Evolutionary conservation across 2,888 invertebrate genomes (phyloP).

Genomic region (Griposia aprilina): DNA sequence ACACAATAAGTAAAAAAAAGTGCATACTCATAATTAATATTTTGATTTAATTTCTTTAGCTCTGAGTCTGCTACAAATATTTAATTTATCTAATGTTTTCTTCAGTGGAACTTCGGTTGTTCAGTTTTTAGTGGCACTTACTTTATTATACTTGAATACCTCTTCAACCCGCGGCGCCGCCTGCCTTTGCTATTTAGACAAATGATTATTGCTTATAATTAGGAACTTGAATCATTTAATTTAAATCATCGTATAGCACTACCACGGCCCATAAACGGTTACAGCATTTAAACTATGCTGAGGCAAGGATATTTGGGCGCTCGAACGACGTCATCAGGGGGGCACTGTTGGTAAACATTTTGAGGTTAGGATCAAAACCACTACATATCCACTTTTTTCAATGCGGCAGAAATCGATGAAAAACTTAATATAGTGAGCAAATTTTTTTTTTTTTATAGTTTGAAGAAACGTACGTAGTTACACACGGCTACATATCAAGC

Average conservation of each 20-base stretch:
- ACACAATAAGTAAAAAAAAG: too few relatives aligned
- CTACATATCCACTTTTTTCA: too few relatives aligned
- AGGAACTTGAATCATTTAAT: conserved; percentile 46
- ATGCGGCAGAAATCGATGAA: too few relatives aligned
- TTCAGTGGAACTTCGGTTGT: conserved; percentile 6
- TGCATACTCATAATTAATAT: too few relatives aligned
- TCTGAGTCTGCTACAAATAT: background rate
- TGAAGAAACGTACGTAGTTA: too few relatives aligned
- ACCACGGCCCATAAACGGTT: background rate
- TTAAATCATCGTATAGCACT: conserved; percentile 40
- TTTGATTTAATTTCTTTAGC: background rate
- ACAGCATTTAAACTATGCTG: background rate
- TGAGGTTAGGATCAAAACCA: too few relatives aligned
- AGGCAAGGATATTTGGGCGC: background rate
- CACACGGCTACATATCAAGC: too few relatives aligned
- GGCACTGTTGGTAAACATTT: too few relatives aligned
- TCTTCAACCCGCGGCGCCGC: conserved; percentile 50
- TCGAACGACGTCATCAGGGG: too few relatives aligned
- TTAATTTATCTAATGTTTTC: background rate
- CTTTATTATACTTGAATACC: conserved; percentile 55
- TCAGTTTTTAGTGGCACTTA: conserved; percentile 11
- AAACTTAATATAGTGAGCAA: too few relatives aligned
- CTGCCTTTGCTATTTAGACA: conserved; percentile 53
- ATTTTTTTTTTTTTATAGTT: too few relatives aligned
- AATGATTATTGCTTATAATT: conserved; percentile 61